Conservation (phyloP, 2,888 invertebrate genomes). For the Orgyia antiqua region DNA sequence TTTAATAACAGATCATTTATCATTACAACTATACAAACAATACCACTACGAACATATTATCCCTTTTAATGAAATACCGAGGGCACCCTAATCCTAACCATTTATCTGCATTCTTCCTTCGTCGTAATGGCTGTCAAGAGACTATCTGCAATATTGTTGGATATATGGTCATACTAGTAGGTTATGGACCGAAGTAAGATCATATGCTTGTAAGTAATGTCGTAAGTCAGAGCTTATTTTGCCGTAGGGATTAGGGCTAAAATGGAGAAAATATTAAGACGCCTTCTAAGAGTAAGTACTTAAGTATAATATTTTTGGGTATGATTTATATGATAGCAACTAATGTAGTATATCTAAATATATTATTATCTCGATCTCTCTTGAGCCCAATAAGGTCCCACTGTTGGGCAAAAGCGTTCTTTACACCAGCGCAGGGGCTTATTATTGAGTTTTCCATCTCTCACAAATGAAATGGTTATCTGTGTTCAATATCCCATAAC, state of each 20-base stretch:
- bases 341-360: no score
- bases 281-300: not conserved
- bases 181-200: slow-evolving; percentile 5
- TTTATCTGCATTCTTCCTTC: slow-evolving; percentile 19
- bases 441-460: no score
- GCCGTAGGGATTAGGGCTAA: no score
- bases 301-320: not conserved
- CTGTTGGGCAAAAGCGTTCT: no score
- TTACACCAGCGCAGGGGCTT: no score
- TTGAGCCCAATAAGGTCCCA: no score
- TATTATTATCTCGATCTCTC: no score
- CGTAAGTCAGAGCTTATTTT: slow-evolving; percentile 6
- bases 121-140: slow-evolving; percentile 15
- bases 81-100: slow-evolving; percentile 17
- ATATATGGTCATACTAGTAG: slow-evolving; percentile 9
- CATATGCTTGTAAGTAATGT: slow-evolving; percentile 4
- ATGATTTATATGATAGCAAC: not conserved
- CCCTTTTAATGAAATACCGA: slow-evolving; percentile 28
- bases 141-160: slow-evolving; percentile 15
- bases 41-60: slow-evolving; percentile 16
- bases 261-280: not conserved
- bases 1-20: no score
- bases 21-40: no score
- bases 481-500: no score
- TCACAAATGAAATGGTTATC: no score